Evolutionary conservation across 2,888 invertebrate genomes (phyloP), one percentile per base, ranked within the genome.

Genomic region (Eupithecia centaureata): DNA sequence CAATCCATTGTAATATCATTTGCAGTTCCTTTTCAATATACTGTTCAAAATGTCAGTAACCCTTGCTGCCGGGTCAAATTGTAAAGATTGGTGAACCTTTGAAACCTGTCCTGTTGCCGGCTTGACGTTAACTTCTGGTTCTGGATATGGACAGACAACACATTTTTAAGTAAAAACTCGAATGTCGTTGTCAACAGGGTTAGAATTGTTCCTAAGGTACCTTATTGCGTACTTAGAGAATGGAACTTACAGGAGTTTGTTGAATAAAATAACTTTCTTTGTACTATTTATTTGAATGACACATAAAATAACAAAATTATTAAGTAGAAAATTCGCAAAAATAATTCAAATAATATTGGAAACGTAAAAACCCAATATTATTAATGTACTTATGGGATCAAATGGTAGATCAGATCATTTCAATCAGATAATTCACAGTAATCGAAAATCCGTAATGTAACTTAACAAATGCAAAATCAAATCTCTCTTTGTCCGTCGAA

Each of bases 1-100:
- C 25, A 25, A 47, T 51, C 25, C 5, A 51, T 52, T 27, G 15
- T 25, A 4, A 13, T 57, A 10, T 51, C 65, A 61, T 71, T n/a
- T n/a, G n/a, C n/a, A n/a, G n/a, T n/a, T 78, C 42, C 64, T 78
- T 28, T 77, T 74, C 15, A 83, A 61, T 8, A 84, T 74, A n/a
- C 80, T 79, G 35, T 77, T 83, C 0, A 86, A 72, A 52, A 86
- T 79, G 67, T 79, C 77, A 65, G 77, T 81, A 62, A 86, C 82
- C 65, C 85, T 77, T 57, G 73, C 74, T 18, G 77, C 84, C 13
- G 85, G 83, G 47, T 83, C 79, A n/a, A n/a, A n/a, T n/a, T n/a
- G n/a, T n/a, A 18, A 67, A 67, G 18, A 42, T 42, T 5, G 8
- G 10, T 42, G 18, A 18, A 42, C 1, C 18, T 52, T 54, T 12